A percentile compares a stretch with the other conserved stretches of the same genome.
Evolutionary conservation across 2,797 vertebrate genomes (phyloP).

Genomic region (Rallus crepitans): DNA sequence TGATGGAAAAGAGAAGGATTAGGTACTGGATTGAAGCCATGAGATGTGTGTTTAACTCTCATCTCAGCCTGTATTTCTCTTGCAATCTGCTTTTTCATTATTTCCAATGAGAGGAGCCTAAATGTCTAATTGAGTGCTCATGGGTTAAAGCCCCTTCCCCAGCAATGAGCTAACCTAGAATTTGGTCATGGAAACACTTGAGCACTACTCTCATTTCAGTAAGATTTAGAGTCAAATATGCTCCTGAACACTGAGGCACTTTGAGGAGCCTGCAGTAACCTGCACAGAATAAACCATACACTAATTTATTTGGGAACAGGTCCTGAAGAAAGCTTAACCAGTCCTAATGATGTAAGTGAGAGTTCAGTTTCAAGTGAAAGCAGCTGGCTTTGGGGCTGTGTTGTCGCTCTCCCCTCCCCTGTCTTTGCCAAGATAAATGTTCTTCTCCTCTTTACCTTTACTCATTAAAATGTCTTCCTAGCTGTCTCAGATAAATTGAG

Average conservation of each 20-base stretch:
- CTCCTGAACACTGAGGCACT: background rate
- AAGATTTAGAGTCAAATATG: background rate
- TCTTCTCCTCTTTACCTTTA: constrained; percentile 25
- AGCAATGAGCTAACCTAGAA: background rate
- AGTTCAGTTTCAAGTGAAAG: constrained; percentile 19
- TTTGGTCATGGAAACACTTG: background rate
- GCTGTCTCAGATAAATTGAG: constrained; percentile 13
- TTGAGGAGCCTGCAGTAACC: constrained; percentile 2
- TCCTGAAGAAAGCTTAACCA: constrained; percentile 25
- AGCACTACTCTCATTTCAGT: background rate
- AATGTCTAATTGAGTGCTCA: background rate
- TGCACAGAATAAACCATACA: background rate
- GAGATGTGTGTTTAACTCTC: background rate
- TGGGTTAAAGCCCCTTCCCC: background rate
- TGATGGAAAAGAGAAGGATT: background rate
- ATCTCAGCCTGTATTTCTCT: background rate
- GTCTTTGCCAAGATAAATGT: constrained; percentile 36
- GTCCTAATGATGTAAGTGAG: constrained; percentile 10
- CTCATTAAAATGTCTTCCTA: constrained; percentile 14
- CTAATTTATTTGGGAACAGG: constrained; percentile 24
- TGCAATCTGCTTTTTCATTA: background rate
- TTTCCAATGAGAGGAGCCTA: background rate
- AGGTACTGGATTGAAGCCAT: background rate
- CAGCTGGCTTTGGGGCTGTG: constrained; percentile 14
- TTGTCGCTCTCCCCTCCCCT: background rate